These are phyloP conservation scores for Eupristina koningsbergeri DNA, from an alignment of 1,140 invertebrate genomes.

Conservation along the genomic window DNA sequence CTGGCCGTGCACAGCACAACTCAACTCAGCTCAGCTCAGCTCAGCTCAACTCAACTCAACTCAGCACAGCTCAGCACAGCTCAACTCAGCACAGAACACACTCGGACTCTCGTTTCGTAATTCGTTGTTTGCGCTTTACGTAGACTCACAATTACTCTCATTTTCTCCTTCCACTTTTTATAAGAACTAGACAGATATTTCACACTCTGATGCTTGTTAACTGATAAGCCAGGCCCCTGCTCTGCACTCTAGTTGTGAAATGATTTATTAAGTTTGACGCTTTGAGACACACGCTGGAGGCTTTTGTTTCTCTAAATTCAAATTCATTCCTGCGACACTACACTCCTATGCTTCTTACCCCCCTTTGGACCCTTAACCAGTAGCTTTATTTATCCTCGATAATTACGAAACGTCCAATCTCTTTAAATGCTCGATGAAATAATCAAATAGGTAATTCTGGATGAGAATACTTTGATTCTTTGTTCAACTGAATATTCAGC, in stretches of 20 bases:
- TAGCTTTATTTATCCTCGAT: not conserved
- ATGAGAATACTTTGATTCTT: no score
- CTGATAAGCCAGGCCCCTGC: no score
- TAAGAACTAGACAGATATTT: no score
- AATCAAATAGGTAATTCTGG: no score
- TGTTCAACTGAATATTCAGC: no score
- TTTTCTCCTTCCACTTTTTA: not conserved
- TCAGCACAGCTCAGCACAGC: no score
- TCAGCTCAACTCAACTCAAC: no score
- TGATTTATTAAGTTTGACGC: not conserved
- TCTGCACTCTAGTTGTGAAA: no score
- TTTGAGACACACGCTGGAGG: not conserved
- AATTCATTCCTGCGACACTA: not conserved
- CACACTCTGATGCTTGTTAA: not conserved
- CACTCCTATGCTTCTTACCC: not conserved
- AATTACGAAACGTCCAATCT: not conserved
- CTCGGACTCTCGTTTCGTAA: no score
- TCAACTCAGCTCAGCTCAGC: no score
- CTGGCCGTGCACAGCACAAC: conserved; percentile 38
- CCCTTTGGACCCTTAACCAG: not conserved
- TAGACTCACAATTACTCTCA: not conserved
- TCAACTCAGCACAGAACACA: no score
- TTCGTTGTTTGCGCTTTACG: not conserved
- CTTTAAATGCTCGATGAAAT: no score
- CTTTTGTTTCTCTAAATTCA: not conserved